Evolutionary conservation across 2,797 vertebrate genomes (phyloP).

Genomic region (Protosalanx chinensis): DNA sequence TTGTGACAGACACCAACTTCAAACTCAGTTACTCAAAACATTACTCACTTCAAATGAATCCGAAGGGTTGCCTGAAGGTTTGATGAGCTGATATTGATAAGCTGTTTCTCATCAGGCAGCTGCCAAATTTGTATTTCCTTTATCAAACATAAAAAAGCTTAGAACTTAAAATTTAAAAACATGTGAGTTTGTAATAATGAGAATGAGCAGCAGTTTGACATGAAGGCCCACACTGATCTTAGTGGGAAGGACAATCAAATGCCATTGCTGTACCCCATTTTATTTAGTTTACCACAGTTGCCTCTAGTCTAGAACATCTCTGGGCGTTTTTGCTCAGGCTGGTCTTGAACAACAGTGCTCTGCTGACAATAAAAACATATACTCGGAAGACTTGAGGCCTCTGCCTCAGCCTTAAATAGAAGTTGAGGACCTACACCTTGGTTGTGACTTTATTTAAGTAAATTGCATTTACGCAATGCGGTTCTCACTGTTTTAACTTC

Average conservation of each 20-base stretch:
- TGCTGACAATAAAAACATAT: not conserved
- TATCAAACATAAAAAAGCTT: not conserved
- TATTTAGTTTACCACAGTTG: no score
- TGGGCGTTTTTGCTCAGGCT: no score
- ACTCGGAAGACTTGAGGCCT: not conserved
- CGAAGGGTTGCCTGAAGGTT: not conserved
- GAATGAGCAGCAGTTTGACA: no score
- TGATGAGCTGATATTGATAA: slow-evolving; percentile 11
- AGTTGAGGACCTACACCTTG: not conserved
- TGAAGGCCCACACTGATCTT: no score
- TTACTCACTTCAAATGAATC: slow-evolving; percentile 21
- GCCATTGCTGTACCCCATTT: no score
- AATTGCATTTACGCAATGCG: no score
- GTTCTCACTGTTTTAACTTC: no score
- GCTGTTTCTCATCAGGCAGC: not conserved
- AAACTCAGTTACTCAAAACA: slow-evolving; percentile 17
- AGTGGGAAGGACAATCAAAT: no score
- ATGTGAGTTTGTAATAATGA: no score
- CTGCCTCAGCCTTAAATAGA: not conserved
- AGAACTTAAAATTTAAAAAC: no score
- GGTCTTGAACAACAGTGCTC: not conserved
- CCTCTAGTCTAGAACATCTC: no score
- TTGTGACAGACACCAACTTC: slow-evolving; percentile 23
- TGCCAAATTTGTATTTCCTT: not conserved
- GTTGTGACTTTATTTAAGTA: no score